Evolutionary conservation across 2,888 invertebrate genomes (phyloP), one percentile per base, ranked within the genome.

Genomic region (Dynastes tityus): DNA sequence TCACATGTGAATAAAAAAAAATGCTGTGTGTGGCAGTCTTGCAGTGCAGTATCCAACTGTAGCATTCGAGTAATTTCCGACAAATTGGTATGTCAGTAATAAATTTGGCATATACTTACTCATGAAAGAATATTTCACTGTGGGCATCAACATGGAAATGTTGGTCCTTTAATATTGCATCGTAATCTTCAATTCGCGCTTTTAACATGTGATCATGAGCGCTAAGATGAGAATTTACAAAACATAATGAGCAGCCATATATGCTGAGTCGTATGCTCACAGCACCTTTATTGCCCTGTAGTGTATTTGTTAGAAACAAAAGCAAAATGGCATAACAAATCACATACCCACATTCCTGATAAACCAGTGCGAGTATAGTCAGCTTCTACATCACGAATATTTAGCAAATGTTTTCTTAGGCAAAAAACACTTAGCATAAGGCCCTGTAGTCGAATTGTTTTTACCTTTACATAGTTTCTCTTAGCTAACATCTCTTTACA

Each of bases 241-340:
- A 92, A 86, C 97, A 96, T 74, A 98, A 87, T 0, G 96, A 97
- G 85, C 96, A 95, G 1, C 97, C 98, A 86, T 96, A 96, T 49
- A 97, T 91, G 84, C 94, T 95, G 85, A 98, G 92, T 78, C 98
- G 91, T 75, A 97, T 91, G 86, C 96, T 96, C 0, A 97, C 96
- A 2, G 96, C 98, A 27, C 98, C 98, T 91, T 98, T 98, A 89
- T 98, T 98, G 40, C 98, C 98, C 97, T 97, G 88, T 37, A 91
- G 89, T 83, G 81, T 63, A 11, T 2, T 11, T 2, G 11, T 45
- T 37, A 37, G 32, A 37, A 5, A 37, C 5, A 37, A 37, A 4
- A 64, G 22, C 8, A 13, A 27, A 2, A 32, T 32, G 4, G 5
- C 3, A 61, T 40, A 32, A 37, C 13, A 16, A 65, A 11, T 32